Base-by-base conservation (phyloP, 2,797 vertebrate genomes). In the Hypotaenidia philippensis region DNA sequence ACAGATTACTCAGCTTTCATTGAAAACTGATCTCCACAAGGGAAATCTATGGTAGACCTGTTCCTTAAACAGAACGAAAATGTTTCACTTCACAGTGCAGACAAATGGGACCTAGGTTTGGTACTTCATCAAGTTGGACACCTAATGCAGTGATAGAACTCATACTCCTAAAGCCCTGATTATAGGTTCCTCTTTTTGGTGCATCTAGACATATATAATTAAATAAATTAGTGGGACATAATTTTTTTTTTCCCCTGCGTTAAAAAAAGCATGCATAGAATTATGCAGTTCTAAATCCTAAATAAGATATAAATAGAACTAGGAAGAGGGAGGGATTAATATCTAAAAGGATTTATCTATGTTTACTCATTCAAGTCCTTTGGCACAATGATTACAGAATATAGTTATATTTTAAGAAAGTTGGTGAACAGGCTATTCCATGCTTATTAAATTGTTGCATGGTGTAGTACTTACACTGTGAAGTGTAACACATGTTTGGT, bases 1-100 rank as follows among this genome's bases (percentile, higher is more conserved):
- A 95, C 60, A 90, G 53, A 93, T 92, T 94, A 92, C 60, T 87
- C 66, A 66, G 61, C 34, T 96, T 97, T 94, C 75, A 56, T 69
- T 89, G 83, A 79, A 93, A 96, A 94, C 63, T 87, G 89, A 96
- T 53, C 63, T 92, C 91, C 78, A 72, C 63, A 18, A 94, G 61
- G 90, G 92, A 96, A 93, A 94, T 90, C 68, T 93, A 49, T 61
- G 83, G 93, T 87, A 64, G 77, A 74, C 34, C 65, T 94, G 34
- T 36, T 96, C 77, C 93, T 92, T 95, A 93, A 97, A 93, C 63
- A 38, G 34, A 93, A 78, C 0, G 0, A 85, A 97, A 96, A 94
- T 93, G 83, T 71, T 97, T 91, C 68, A 50, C 32, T 96, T 92
- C 68, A 66, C 34, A 66, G 82, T 61, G n/a, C 53, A 79, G 74